Conservation (phyloP, 2,888 invertebrate species). For the Dasysyrphus tricinctus region DNA sequence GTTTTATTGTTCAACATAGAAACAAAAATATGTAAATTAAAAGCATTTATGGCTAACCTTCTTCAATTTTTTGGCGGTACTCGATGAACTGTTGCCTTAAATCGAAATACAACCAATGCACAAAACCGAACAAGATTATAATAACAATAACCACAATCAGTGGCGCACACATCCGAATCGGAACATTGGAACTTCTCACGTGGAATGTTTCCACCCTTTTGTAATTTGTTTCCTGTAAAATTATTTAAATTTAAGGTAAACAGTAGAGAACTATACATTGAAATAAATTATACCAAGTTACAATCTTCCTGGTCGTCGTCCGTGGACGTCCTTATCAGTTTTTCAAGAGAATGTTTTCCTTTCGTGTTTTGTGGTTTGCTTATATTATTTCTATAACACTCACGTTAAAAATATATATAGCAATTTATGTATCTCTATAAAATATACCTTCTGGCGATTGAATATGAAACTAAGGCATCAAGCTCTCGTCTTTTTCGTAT, state of each 20-base stretch:
- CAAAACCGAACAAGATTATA: slow-evolving; percentile 80
- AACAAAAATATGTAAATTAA: neutral
- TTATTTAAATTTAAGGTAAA: slow-evolving; percentile 37
- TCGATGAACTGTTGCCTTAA: slow-evolving; percentile 82
- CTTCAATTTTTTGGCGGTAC: slow-evolving; percentile 82
- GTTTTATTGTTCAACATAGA: neutral
- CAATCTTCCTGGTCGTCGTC: slow-evolving; percentile 86
- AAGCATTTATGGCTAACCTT: slow-evolving; percentile 78
- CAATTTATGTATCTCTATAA: neutral
- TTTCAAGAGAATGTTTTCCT: slow-evolving; percentile 85
- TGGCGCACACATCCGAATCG: slow-evolving; percentile 81
- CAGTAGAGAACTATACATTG: slow-evolving; percentile 13
- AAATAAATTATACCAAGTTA: slow-evolving; percentile 79
- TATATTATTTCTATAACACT: slow-evolving; percentile 77
- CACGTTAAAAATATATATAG: slow-evolving; percentile 67
- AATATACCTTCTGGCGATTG: slow-evolving; percentile 82
- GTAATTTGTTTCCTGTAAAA: slow-evolving; percentile 77
- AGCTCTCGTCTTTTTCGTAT: slow-evolving; percentile 91
- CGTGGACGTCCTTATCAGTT: slow-evolving; percentile 87
- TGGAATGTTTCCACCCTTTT: slow-evolving; percentile 79
- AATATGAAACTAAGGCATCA: slow-evolving; percentile 87
- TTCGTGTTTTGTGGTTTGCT: slow-evolving; percentile 79
- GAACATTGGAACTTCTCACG: slow-evolving; percentile 79
- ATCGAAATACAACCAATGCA: slow-evolving; percentile 83
- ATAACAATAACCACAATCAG: slow-evolving; percentile 79